Conservation (phyloP, 2,888 invertebrate genomes). For the Tigriopus californicus region DNA sequence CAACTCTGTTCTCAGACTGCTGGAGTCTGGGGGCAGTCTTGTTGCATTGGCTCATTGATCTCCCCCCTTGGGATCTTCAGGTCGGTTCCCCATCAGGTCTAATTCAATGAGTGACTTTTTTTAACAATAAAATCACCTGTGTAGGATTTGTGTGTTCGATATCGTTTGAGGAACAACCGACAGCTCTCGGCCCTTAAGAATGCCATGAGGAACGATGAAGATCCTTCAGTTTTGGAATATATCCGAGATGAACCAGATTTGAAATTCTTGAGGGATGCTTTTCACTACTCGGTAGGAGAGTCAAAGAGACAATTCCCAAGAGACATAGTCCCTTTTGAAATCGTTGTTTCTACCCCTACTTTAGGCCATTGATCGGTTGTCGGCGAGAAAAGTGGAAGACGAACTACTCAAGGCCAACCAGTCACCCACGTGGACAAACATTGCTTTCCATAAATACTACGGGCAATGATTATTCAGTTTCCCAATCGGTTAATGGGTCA, state of each 20-base stretch:
- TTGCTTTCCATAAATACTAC: constrained; percentile 4
- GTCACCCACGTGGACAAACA: constrained; percentile 2
- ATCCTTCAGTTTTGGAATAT: background rate
- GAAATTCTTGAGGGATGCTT: background rate
- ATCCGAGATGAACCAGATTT: background rate
- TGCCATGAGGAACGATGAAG: background rate
- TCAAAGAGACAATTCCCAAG: too few species aligned
- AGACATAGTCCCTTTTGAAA: too few species aligned
- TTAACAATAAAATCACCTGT: too few species aligned
- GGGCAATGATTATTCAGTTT: too few species aligned
- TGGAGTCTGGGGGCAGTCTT: background rate
- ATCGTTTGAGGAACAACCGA: too few species aligned
- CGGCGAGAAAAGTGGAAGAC: background rate
- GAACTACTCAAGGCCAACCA: background rate
- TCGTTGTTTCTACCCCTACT: too few species aligned
- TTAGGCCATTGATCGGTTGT: background rate
- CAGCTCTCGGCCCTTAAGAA: background rate
- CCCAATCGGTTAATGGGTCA: too few species aligned
- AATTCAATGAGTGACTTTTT: too few species aligned
- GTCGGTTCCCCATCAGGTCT: background rate
- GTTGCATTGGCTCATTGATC: background rate
- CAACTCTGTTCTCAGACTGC: background rate
- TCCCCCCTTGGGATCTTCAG: background rate
- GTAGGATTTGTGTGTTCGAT: too few species aligned
- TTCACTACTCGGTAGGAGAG: background rate